Evolutionary conservation across 2,113 vertebrate genomes (phyloP).

Genomic region (Gulo gulo): DNA sequence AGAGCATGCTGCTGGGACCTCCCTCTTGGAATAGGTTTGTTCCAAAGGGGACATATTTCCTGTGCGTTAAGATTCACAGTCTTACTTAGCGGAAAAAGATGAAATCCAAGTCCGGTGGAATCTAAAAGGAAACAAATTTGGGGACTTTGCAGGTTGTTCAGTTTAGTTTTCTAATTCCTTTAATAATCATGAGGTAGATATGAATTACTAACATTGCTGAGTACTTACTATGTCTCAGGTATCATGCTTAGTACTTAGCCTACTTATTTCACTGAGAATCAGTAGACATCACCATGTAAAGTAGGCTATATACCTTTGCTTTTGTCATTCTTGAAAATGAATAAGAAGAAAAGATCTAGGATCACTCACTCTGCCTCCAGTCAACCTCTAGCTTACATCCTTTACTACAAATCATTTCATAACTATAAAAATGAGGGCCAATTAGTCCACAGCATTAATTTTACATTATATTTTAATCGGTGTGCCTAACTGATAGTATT

Average conservation of each 20-base stretch:
- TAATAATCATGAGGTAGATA: background rate
- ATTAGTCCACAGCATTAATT: background rate
- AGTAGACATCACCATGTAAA: background rate
- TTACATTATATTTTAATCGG: background rate
- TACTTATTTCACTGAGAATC: background rate
- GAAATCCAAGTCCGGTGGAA: background rate
- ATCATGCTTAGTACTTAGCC: background rate
- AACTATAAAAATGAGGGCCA: background rate
- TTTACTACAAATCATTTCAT: background rate
- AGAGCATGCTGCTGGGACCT: background rate
- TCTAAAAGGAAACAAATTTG: background rate
- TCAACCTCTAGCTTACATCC: background rate
- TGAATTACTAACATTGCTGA: background rate
- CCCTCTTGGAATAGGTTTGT: background rate
- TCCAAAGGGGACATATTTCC: background rate
- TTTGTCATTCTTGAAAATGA: background rate
- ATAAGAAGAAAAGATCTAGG: background rate
- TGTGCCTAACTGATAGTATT: background rate
- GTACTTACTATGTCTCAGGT: background rate
- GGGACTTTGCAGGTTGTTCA: background rate
- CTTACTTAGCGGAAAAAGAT: background rate
- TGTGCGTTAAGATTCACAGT: background rate
- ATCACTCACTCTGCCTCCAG: background rate
- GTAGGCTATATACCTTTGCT: background rate
- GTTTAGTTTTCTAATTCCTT: background rate